Evolutionary conservation across 2,113 vertebrate genomes (phyloP).

Genomic region (Chionodraco myersi): DNA sequence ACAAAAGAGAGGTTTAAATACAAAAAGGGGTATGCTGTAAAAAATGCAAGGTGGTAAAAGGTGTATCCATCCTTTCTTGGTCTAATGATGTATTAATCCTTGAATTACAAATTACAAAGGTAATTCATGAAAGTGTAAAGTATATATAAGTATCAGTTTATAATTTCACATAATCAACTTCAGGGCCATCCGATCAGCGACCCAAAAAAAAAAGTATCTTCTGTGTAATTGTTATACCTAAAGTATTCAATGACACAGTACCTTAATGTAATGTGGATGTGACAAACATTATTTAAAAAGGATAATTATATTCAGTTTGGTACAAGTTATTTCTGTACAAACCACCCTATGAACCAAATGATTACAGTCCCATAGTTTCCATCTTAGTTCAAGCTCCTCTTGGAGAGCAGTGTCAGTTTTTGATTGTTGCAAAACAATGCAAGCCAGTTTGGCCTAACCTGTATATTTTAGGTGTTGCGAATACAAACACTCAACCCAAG

Average conservation of each 20-base stretch:
- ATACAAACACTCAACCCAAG: background rate
- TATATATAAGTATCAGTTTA: background rate
- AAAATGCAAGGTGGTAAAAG: background rate
- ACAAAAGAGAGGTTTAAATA: background rate
- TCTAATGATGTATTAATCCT: background rate
- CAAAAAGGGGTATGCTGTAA: too few relatives aligned
- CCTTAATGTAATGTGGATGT: background rate
- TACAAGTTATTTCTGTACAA: background rate
- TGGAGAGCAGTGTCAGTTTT: background rate
- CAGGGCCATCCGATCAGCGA: background rate
- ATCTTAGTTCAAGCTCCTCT: background rate
- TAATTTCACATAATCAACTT: background rate
- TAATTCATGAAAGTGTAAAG: background rate
- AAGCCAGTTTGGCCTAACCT: background rate
- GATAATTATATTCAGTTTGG: background rate
- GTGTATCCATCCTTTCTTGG: background rate
- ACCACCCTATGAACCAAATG: background rate
- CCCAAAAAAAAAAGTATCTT: background rate
- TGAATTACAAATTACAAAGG: too few relatives aligned
- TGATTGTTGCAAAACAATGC: background rate
- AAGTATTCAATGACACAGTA: too few relatives aligned
- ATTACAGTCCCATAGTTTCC: background rate
- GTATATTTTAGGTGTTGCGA: background rate
- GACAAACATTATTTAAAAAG: background rate
- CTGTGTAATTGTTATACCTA: background rate